These are phyloP conservation scores for Coleophora flavipennella DNA, from an alignment of 2,888 invertebrate species.

Conservation along the genomic window DNA sequence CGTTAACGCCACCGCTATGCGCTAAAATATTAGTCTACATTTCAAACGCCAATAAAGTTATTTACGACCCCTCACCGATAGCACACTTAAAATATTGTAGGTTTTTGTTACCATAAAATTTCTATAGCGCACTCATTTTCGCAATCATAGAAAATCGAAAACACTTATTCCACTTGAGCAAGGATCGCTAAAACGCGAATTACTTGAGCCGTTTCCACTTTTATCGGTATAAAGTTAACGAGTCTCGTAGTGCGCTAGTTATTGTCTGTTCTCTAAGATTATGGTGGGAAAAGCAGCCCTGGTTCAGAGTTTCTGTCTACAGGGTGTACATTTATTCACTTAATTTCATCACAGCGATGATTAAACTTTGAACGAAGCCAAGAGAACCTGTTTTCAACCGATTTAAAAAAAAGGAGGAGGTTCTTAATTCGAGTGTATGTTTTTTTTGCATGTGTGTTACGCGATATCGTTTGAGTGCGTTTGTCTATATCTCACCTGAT, in stretches of 20 bases:
- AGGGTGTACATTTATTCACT: no score
- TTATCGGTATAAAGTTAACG: constrained; percentile 38
- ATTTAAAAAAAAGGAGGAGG: no score
- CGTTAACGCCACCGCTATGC: constrained; percentile 35
- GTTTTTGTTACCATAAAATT: not conserved
- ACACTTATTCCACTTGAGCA: constrained; percentile 13
- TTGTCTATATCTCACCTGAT: no score
- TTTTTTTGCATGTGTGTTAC: no score
- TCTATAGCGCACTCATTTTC: not conserved
- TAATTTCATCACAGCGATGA: no score
- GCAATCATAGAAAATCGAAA: constrained; percentile 14
- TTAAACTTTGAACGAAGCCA: no score
- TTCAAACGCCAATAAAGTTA: constrained; percentile 38
- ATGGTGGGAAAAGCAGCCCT: constrained; percentile 25
- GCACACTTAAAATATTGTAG: not conserved
- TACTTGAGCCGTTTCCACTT: constrained; percentile 33
- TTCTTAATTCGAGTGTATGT: no score
- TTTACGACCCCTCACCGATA: constrained; percentile 23
- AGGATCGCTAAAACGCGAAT: constrained; percentile 23
- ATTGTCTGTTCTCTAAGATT: constrained; percentile 29
- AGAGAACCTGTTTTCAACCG: no score
- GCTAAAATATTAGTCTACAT: constrained; percentile 46
- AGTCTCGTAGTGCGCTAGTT: constrained; percentile 32
- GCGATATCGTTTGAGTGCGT: no score
- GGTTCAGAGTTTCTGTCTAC: no score